Evolutionary conservation across 2,113 vertebrate genomes (phyloP).

Genomic region (Chaetodon trifascialis): DNA sequence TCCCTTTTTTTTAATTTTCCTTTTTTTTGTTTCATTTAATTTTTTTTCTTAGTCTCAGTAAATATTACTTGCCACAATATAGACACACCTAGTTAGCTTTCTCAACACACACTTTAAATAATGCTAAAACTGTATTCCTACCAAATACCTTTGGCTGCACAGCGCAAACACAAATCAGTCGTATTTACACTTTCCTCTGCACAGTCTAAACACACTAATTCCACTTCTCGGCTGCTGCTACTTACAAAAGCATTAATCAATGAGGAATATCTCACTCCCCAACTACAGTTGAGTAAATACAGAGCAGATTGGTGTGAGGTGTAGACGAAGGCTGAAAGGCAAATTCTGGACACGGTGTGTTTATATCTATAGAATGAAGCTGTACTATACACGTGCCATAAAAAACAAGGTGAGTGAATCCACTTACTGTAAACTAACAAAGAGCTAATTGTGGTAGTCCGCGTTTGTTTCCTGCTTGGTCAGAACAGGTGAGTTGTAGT

Average conservation of each 20-base stretch:
- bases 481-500: conserved; percentile 37
- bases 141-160: conserved; percentile 67
- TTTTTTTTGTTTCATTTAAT: conserved; percentile 27
- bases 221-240: conserved; percentile 75
- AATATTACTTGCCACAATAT: conserved; percentile 68
- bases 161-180: conserved; percentile 58
- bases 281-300: conserved; percentile 52
- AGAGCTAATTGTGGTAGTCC: conserved; percentile 69
- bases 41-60: conserved; percentile 56
- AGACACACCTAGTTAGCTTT: conserved; percentile 68
- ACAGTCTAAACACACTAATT: conserved; percentile 58
- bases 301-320: conserved; percentile 25
- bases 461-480: conserved; percentile 61
- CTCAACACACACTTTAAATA: conserved; percentile 60
- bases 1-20: conserved; percentile 20
- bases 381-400: conserved; percentile 81
- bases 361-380: conserved; percentile 60
- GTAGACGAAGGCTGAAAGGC: conserved; percentile 34
- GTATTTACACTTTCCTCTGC: conserved; percentile 60
- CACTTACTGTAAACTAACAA: conserved; percentile 73
- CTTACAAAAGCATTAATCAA: conserved; percentile 59
- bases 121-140: conserved; percentile 54
- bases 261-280: conserved; percentile 57
- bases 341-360: conserved; percentile 56
- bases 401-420: conserved; percentile 71